Evolutionary conservation across 2,888 invertebrate species (phyloP), one percentile per base, ranked within the genome.

Genomic region (Xanthostigma xanthostigma): DNA sequence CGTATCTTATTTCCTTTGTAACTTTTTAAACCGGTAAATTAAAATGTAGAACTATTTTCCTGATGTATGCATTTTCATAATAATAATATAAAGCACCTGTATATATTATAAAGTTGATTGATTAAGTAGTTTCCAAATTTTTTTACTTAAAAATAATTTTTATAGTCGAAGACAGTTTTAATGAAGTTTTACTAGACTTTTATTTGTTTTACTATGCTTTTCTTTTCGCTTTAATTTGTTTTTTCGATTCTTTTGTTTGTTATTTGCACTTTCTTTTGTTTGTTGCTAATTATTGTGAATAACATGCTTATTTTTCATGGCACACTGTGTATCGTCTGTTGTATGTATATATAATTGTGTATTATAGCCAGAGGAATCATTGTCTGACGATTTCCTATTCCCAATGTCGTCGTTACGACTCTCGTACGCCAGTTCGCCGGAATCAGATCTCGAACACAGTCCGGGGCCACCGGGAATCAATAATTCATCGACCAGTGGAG

Each of bases 321-420:
- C 27, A 35, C 59, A 60, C 62, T 60, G 58, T 57, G 55, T 63
- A 59, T 62, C 60, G 58, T 58, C 56, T 59, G 57, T 55, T 58
- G 58, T 56, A 27, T 27, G 27, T 27, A 42, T 9, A 37, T 50
- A 35, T 44, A 17, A 45, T 27, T 47, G 49, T 50, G 44, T 51
- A 49, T 64, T 71, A 66, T 76, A 94, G 93, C 92, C 94, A 66
- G 91, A 92, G 67, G 93, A 95, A 72, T 89, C 91, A 67, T 78
- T 95, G 67, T 92, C 93, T 62, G 96, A 97, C 72, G 95, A 97
- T 79, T 94, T 95, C 81, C 83, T 96, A 65, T 96, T 96, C 78
- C 95, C 95, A 65, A 94, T 95, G 94, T 90, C 90, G 59, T 88
- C 89, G 64, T 82, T 91, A 67, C 84, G 93, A 65, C 76, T 94